Evolutionary conservation across 1,140 invertebrate genomes (phyloP).

Genomic region (Drosophila arizonae): DNA sequence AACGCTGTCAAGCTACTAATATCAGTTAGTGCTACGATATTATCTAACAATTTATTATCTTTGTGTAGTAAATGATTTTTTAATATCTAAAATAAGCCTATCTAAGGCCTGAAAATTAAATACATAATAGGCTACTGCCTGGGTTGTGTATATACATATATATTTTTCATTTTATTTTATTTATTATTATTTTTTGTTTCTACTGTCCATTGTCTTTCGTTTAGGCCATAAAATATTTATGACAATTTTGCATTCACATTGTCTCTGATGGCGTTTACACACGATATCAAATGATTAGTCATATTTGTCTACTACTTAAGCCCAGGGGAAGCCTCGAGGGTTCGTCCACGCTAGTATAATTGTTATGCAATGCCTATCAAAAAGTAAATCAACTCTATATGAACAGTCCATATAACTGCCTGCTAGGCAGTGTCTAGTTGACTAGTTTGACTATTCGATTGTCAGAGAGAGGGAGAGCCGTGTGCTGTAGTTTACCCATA

Average conservation of each 20-base stretch:
- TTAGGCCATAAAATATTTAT: constrained; percentile 45
- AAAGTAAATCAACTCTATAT: constrained; percentile 1
- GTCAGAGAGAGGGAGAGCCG: neutral
- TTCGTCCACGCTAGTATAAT: constrained; percentile 14
- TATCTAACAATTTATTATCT: constrained; percentile 6
- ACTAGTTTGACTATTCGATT: constrained; percentile 4
- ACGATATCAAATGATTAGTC: constrained; percentile 64
- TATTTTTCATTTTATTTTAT: neutral
- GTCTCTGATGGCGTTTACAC: constrained; percentile 49
- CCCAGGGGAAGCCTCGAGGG: neutral
- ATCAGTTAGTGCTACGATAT: neutral
- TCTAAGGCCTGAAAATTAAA: constrained; percentile 13
- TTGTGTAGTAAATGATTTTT: neutral
- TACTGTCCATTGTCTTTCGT: constrained; percentile 13
- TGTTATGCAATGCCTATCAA: constrained; percentile 52
- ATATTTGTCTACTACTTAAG: constrained; percentile 18
- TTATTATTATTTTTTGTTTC: constrained; percentile 7
- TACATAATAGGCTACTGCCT: constrained; percentile 9
- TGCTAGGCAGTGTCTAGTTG: neutral
- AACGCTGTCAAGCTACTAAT: neutral
- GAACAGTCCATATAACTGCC: neutral
- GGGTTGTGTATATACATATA: neutral
- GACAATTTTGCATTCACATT: constrained; percentile 43
- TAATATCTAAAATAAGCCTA: constrained; percentile 3
- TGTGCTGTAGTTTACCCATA: constrained; percentile 23